Conservation (phyloP, 2,888 invertebrate genomes). For the Eristalinus sepulchralis region DNA sequence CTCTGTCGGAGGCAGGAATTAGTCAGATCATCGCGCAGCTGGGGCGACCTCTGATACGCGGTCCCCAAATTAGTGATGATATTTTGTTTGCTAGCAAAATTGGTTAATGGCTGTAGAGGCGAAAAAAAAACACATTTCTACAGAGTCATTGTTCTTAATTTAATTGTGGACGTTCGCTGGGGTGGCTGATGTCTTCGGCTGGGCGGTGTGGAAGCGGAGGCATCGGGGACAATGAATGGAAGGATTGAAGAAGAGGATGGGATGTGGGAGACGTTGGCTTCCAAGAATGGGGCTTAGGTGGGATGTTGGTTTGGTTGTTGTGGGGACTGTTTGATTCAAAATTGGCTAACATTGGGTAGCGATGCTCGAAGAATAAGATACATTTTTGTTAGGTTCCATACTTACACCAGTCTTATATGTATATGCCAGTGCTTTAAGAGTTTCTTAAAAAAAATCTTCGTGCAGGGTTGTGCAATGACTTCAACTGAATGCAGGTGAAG, state of each 20-base stretch:
- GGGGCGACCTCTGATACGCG: constrained; percentile 26
- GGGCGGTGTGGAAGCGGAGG: not conserved
- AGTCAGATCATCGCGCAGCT: constrained; percentile 39
- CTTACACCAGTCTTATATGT: too few relatives aligned
- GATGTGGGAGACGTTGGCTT: not conserved
- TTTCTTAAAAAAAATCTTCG: too few relatives aligned
- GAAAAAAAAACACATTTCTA: constrained; percentile 8
- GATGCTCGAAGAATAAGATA: too few relatives aligned
- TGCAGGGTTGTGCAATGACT: too few relatives aligned
- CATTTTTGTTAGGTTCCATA: too few relatives aligned
- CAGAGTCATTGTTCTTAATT: constrained; percentile 58
- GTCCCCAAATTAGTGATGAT: constrained; percentile 48
- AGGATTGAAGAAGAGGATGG: not conserved
- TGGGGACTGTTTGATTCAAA: too few relatives aligned
- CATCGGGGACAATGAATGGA: not conserved
- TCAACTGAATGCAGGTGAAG: too few relatives aligned
- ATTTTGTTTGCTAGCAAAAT: constrained; percentile 42
- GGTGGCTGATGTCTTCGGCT: not conserved
- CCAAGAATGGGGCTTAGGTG: not conserved
- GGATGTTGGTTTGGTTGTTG: not conserved
- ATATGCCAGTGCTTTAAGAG: too few relatives aligned
- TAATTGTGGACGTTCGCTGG: constrained; percentile 23
- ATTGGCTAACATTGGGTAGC: too few relatives aligned
- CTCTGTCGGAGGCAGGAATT: constrained; percentile 29
- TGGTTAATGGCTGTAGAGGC: constrained; percentile 32